Percentiles rank a stretch among this genome's conserved stretches.
These are phyloP conservation scores for Drosophila yakuba DNA, from an alignment of 1,140 invertebrate genomes.

Conservation along the genomic window DNA sequence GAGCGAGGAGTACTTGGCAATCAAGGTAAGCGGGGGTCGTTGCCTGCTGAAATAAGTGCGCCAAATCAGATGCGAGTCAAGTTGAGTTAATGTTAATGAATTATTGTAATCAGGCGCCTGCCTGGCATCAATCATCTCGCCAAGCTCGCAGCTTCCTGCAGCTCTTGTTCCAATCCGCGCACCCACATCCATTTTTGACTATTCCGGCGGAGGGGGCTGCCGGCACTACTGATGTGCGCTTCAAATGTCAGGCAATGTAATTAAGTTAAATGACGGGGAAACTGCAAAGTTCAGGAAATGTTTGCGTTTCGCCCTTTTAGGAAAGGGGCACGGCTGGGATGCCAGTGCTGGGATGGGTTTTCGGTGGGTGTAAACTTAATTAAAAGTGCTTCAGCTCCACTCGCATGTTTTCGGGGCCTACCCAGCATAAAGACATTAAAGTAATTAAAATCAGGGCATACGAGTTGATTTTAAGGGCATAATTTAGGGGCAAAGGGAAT, in stretches of 20 bases:
- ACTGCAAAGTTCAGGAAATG: constrained; percentile 75
- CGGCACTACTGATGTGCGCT: constrained; percentile 54
- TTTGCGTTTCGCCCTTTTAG: constrained; percentile 37
- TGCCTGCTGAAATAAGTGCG: constrained; percentile 24
- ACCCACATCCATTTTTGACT: constrained; percentile 39
- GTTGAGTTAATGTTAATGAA: constrained; percentile 64
- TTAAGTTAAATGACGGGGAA: constrained; percentile 80
- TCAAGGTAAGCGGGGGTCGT: constrained; percentile 87
- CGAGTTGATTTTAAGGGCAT: constrained; percentile 60
- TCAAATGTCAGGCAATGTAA: constrained; percentile 74
- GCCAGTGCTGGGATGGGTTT: constrained; percentile 15
- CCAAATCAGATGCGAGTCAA: constrained; percentile 35
- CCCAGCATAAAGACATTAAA: constrained; percentile 69
- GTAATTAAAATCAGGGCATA: constrained; percentile 68
- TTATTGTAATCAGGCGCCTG: constrained; percentile 71
- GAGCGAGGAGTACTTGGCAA: constrained; percentile 90
- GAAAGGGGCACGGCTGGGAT: constrained; percentile 20
- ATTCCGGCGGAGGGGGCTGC: constrained; percentile 25
- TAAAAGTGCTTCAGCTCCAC: constrained; percentile 64
- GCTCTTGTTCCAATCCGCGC: not conserved
- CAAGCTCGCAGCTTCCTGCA: constrained; percentile 24
- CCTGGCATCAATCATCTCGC: constrained; percentile 63
- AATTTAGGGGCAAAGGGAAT: constrained; percentile 51
- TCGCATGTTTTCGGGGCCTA: constrained; percentile 44
- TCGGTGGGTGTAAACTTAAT: constrained; percentile 71